Percentiles rank a stretch among this genome's conserved stretches.
Evolutionary conservation across 2,113 vertebrate species (phyloP).

Genomic region (Cyanoramphus novaezelandiae): DNA sequence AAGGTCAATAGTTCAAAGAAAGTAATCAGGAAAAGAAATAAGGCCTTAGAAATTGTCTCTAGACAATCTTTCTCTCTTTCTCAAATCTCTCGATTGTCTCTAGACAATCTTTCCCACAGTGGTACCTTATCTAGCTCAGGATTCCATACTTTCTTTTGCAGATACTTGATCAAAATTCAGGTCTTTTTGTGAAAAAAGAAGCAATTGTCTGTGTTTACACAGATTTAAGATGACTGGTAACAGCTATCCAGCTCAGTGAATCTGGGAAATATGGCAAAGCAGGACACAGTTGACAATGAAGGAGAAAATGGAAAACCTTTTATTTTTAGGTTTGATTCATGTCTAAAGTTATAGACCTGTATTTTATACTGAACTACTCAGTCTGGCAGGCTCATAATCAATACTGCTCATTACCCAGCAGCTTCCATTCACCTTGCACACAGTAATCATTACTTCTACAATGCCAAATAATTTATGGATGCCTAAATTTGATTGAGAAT

Average conservation of each 20-base stretch:
- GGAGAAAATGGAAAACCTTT: not conserved
- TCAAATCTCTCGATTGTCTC: not conserved
- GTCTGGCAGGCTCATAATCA: not conserved
- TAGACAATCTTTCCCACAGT: not conserved
- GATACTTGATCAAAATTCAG: not conserved
- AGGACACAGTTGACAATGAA: not conserved
- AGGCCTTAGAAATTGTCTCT: not conserved
- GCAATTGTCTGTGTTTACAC: not conserved
- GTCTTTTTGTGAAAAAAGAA: not conserved
- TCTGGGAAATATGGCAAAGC: not conserved
- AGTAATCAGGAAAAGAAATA: conserved; percentile 1
- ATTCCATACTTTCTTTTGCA: not conserved
- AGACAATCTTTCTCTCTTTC: not conserved
- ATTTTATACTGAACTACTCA: not conserved
- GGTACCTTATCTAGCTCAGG: not conserved
- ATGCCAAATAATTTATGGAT: not conserved
- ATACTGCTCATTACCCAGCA: not conserved
- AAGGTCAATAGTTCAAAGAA: conserved; percentile 68
- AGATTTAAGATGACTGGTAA: not conserved
- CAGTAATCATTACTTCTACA: not conserved
- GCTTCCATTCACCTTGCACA: not conserved
- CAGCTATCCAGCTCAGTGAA: not conserved
- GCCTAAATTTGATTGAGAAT: not conserved
- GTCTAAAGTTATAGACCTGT: not conserved
- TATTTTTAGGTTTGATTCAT: not conserved